Conservation (phyloP, 2,888 invertebrate genomes). For the Euclidia mi region DNA sequence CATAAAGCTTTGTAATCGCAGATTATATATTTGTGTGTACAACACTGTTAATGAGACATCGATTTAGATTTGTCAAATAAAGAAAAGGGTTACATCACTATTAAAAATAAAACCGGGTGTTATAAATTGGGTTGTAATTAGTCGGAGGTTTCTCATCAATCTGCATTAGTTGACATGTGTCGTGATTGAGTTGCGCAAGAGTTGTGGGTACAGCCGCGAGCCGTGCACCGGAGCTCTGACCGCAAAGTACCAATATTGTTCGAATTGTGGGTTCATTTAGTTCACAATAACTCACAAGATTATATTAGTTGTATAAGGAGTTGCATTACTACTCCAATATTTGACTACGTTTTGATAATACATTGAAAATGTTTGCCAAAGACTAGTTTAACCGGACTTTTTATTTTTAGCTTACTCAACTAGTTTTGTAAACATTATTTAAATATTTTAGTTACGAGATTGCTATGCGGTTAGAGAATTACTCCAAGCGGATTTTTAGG, state of each 20-base stretch:
- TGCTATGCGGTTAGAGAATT: no score
- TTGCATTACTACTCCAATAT: no score
- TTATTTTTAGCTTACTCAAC: no score
- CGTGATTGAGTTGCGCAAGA: conserved; percentile 46
- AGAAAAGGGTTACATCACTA: conserved; percentile 17
- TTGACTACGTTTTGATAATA: no score
- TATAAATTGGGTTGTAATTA: conserved; percentile 26
- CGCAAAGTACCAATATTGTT: no score
- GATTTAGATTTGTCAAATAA: conserved; percentile 1
- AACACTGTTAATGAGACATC: conserved; percentile 12
- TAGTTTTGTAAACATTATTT: no score
- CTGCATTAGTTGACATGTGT: conserved; percentile 45
- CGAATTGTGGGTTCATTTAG: conserved; percentile 56
- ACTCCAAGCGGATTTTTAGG: no score
- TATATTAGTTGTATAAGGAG: conserved; percentile 9
- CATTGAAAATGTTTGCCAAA: no score
- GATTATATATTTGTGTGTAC: conserved; percentile 9
- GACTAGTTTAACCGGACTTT: no score
- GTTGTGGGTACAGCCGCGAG: conserved; percentile 27
- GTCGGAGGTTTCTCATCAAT: conserved; percentile 43
- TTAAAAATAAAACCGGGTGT: conserved; percentile 17
- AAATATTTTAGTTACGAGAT: no score
- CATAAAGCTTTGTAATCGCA: conserved; percentile 16
- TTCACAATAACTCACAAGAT: conserved; percentile 35
- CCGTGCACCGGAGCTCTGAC: conserved; percentile 26